These are phyloP conservation scores for Sisor rabdophorus DNA, from an alignment of 2,113 vertebrate genomes.

Conservation along the genomic window DNA sequence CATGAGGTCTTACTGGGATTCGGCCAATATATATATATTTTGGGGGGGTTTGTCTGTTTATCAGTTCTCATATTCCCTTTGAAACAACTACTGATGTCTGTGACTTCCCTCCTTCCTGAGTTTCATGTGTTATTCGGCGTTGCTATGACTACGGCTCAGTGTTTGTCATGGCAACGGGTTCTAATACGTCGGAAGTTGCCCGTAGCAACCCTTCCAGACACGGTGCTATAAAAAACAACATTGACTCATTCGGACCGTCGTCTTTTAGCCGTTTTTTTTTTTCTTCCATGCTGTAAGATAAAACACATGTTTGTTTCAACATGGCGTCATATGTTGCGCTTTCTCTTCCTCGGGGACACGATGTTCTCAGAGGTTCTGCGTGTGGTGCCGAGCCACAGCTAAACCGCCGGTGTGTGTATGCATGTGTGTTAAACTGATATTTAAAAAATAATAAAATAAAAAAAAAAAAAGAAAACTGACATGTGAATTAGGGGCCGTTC, in stretches of 20 bases:
- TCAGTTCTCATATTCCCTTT: constrained; percentile 21
- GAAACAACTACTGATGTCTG: not conserved
- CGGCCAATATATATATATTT: too few relatives aligned
- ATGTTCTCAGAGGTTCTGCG: constrained; percentile 14
- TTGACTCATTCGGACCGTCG: constrained; percentile 22
- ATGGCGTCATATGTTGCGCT: not conserved
- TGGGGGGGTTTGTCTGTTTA: not conserved
- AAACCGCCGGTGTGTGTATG: constrained; percentile 28
- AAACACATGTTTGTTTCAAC: constrained; percentile 20
- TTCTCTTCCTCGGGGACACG: constrained; percentile 24
- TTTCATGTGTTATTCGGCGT: constrained; percentile 60
- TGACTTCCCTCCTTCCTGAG: constrained; percentile 11
- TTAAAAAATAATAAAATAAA: too few relatives aligned
- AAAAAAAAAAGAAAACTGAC: constrained; percentile 9
- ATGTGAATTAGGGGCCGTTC: not conserved
- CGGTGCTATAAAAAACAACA: constrained; percentile 58
- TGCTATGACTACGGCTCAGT: constrained; percentile 57
- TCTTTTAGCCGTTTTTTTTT: not conserved
- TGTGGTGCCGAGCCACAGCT: constrained; percentile 7
- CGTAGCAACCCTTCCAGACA: constrained; percentile 58
- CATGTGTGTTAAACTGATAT: constrained; percentile 38
- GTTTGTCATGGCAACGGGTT: constrained; percentile 68
- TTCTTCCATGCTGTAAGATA: constrained; percentile 16
- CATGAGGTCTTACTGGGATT: constrained; percentile 43
- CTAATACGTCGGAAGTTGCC: constrained; percentile 57